Conservation (phyloP, 2,888 invertebrate genomes). For the Calliopum simillimum region DNA sequence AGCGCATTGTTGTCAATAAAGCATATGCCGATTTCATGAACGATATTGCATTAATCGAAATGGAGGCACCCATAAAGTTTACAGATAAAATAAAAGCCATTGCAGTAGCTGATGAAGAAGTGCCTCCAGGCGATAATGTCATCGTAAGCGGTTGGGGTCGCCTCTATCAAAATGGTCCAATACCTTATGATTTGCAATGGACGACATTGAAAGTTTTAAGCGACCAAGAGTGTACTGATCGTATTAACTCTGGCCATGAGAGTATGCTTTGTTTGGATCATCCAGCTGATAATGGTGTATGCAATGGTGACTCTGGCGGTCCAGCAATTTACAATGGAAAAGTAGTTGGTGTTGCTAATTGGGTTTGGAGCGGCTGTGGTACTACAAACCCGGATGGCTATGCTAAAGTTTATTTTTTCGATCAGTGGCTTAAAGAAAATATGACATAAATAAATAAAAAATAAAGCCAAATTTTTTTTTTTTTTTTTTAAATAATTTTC, state of each 20-base stretch:
- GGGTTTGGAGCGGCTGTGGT: conserved; percentile 57
- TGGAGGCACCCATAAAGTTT: conserved; percentile 52
- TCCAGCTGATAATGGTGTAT: conserved; percentile 52
- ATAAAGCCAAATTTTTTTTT: too few relatives aligned
- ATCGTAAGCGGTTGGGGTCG: conserved; percentile 61
- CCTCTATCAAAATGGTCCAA: conserved; percentile 42
- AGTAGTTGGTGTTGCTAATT: conserved; percentile 60
- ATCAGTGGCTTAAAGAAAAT: conserved; percentile 51
- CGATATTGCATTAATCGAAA: conserved; percentile 58
- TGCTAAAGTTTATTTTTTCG: conserved; percentile 48
- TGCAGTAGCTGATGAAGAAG: conserved; percentile 47
- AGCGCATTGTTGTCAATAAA: conserved; percentile 54
- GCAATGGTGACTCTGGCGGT: conserved; percentile 63
- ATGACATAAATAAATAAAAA: conserved; percentile 3
- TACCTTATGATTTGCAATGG: conserved; percentile 53
- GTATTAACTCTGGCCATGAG: conserved; percentile 44
- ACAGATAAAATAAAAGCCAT: conserved; percentile 53
- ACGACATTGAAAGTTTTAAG: conserved; percentile 53
- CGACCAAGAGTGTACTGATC: conserved; percentile 46
- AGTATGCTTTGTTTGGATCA: conserved; percentile 60
- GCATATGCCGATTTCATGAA: conserved; percentile 50
- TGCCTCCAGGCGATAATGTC: conserved; percentile 50
- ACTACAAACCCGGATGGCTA: conserved; percentile 60
- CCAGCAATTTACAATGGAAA: conserved; percentile 57
- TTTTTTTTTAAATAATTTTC: too few relatives aligned